A percentile compares a stretch with the other conserved stretches of the same genome.
Conservation (phyloP, 2,797 vertebrate species). For the Danio choprae region DNA sequence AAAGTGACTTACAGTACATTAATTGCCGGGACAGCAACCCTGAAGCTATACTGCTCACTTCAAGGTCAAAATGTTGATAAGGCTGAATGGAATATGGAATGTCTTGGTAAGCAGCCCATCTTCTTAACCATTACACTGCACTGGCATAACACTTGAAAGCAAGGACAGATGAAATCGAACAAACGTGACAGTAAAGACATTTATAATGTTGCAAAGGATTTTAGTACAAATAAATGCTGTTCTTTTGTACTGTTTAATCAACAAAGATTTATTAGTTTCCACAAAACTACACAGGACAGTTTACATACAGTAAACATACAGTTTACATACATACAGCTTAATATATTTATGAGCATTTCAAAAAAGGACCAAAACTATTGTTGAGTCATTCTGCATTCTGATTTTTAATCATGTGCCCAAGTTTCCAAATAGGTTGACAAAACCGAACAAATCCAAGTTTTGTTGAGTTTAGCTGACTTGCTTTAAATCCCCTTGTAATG, state of each 20-base stretch:
- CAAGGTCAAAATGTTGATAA: conserved; percentile 37
- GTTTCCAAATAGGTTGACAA: too few species aligned
- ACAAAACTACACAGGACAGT: too few species aligned
- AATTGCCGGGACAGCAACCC: conserved; percentile 42
- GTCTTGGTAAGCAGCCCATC: conserved; percentile 27
- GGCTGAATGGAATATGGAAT: not conserved
- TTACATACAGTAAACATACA: too few species aligned
- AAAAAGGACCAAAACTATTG: too few species aligned
- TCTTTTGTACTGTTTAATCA: not conserved
- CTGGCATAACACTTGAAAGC: not conserved
- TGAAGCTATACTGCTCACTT: conserved; percentile 38
- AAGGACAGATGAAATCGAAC: not conserved
- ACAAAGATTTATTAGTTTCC: not conserved
- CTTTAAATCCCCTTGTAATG: too few species aligned
- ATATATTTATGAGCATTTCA: too few species aligned
- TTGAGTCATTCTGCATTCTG: too few species aligned
- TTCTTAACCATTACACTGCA: conserved; percentile 7
- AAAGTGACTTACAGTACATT: conserved; percentile 44
- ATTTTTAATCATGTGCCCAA: too few species aligned
- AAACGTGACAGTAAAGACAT: not conserved
- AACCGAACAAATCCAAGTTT: too few species aligned
- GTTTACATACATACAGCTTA: too few species aligned
- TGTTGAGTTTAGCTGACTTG: too few species aligned
- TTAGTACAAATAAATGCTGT: not conserved
- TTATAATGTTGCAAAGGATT: not conserved